Percentiles rank a stretch among this genome's conserved stretches.
Conservation (phyloP, 2,113 vertebrate species). For the Uria aalge region DNA sequence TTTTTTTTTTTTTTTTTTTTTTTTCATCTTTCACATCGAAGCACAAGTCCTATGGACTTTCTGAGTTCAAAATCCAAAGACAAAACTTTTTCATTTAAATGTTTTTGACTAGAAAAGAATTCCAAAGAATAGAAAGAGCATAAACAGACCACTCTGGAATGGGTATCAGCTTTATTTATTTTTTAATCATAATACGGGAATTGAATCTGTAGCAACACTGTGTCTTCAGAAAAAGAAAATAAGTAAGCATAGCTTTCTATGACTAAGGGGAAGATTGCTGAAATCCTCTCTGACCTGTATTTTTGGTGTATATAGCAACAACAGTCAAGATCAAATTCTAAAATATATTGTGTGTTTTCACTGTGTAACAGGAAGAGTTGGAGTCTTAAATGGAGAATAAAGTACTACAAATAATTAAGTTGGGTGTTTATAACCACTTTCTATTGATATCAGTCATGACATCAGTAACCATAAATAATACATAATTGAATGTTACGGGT, state of each 20-base stretch:
- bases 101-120: background rate
- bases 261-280: background rate
- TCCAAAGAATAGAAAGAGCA: background rate
- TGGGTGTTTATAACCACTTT: background rate
- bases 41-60: background rate
- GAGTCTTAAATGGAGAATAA: background rate
- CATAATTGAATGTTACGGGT: background rate
- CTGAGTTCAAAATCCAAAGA: background rate
- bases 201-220: background rate
- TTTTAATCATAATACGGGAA: background rate
- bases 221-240: background rate
- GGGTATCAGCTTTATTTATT: background rate
- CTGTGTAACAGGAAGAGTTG: background rate
- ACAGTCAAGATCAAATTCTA: background rate
- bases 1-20: fast-evolving
- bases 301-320: background rate
- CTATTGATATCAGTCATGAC: background rate
- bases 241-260: background rate
- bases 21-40: background rate
- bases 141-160: background rate
- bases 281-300: background rate
- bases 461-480: background rate
- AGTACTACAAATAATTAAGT: background rate
- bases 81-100: background rate
- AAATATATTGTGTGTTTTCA: background rate